Base-by-base conservation (phyloP, 2,888 invertebrate genomes). In the Scrobipalpa atriplicella region DNA sequence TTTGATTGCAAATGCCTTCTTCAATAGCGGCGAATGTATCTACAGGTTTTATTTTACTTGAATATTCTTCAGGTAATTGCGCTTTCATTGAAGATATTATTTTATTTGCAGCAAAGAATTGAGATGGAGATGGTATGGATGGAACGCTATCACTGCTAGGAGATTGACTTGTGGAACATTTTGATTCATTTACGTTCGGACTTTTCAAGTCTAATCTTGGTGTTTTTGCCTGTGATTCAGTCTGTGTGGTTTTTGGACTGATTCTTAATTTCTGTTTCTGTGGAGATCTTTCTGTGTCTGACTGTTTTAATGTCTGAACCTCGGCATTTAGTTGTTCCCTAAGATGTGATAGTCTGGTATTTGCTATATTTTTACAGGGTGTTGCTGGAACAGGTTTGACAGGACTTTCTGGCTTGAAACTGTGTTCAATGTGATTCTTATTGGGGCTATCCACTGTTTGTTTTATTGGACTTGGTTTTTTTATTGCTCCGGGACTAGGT, bases 41-140 rank as follows among this genome's bases (percentile, higher is more conserved):
- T 74, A 87, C 89, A 6, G 82, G 86, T 71, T 87, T 87, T 9
- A 74, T 73, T 75, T 83, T 89, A 71, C 80, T 78, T 67, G 78
- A 80, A 72, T 83, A 89, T 67, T 90, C 81, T 69, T 92, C 91
- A 6, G 90, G 88, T 63, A 92, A 72, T 66, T 92, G 92, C 8
- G 92, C 90, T 77, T 90, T 92, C 89, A 92, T 92, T 1, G 92
- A 86, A 3, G 83, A 89, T 70, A 92, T 85, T 47, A 92, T 91
- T 80, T 91, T 92, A 67, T 89, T 92, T 1, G 91, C 92, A 0
- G 91, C 85, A 67, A 91, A 84, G 72, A 92, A 92, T 67, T 92
- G 92, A 43, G 92, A 91, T 0, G 91, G 89, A 6, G 90, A 90
- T 19, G 87, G 83, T 6, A 80, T 80, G 0, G 89, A 87, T 21